Percentiles rank a stretch among this genome's conserved stretches.
Conservation (phyloP, 2,888 invertebrate species). For the Eueremaeus valkanovi region DNA sequence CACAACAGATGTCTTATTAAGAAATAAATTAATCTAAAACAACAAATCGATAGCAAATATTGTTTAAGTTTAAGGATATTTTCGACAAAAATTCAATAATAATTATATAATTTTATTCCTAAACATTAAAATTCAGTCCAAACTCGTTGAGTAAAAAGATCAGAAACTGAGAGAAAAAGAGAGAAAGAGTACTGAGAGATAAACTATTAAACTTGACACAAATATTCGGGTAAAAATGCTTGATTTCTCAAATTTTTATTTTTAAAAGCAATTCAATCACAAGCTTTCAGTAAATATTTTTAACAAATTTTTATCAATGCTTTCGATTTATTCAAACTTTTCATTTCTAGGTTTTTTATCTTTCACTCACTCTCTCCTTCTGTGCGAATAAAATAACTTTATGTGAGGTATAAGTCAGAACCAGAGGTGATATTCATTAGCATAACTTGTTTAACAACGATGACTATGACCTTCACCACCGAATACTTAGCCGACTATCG, state of each 20-base stretch:
- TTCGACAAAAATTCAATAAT: background rate
- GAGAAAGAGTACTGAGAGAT: background rate
- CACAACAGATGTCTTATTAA: background rate
- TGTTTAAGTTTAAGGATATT: background rate
- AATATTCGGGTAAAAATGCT: background rate
- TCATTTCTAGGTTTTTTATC: background rate
- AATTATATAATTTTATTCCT: background rate
- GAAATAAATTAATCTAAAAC: background rate
- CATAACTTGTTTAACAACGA: constrained; percentile 20
- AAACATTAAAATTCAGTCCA: background rate
- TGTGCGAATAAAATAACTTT: background rate
- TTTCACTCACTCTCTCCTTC: background rate
- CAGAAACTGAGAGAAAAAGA: background rate
- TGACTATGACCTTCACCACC: constrained; percentile 17
- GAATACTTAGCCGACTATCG: background rate
- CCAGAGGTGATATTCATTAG: background rate
- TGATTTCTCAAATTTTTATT: background rate
- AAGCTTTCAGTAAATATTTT: background rate
- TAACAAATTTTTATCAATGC: background rate
- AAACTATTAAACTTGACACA: constrained; percentile 25
- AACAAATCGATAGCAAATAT: background rate
- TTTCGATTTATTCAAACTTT: background rate
- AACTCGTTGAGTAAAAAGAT: background rate
- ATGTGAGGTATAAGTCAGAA: background rate
- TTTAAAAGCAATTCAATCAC: background rate